These are phyloP conservation scores for Melipona quadrifasciata DNA, from an alignment of 1,140 invertebrate species.

Conservation along the genomic window DNA sequence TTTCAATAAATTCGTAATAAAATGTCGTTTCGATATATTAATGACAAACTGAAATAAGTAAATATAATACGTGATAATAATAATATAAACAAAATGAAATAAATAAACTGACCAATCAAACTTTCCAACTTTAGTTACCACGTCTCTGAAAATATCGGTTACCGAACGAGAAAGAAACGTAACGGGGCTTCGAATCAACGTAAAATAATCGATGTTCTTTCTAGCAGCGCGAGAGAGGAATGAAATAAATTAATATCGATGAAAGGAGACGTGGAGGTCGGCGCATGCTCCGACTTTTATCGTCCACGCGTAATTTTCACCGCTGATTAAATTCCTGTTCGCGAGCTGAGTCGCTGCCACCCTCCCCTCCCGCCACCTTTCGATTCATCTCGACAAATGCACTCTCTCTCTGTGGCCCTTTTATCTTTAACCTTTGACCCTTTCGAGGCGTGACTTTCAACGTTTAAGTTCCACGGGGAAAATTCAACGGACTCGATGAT, in stretches of 20 bases:
- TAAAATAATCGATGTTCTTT: background rate
- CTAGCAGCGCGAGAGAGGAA: background rate
- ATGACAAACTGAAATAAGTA: background rate
- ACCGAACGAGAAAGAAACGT: background rate
- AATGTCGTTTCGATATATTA: background rate
- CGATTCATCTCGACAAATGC: constrained; percentile 23
- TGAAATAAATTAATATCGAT: constrained; percentile 16
- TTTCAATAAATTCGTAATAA: background rate
- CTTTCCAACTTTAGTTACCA: background rate
- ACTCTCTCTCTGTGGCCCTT: constrained; percentile 18
- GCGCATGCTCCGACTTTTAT: background rate
- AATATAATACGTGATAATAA: background rate
- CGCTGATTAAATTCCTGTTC: constrained; percentile 35
- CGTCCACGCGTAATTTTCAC: constrained; percentile 19
- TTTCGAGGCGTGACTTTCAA: background rate
- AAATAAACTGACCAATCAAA: background rate
- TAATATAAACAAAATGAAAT: background rate
- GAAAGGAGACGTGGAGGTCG: background rate
- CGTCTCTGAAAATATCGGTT: background rate
- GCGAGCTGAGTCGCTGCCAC: background rate
- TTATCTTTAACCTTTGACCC: constrained; percentile 33
- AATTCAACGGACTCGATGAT: background rate
- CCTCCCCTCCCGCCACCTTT: background rate
- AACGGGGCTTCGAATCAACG: background rate
- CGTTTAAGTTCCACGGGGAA: background rate